phyloP scores from a whole-genome alignment of 2,113 vertebrate genomes.

The Alces alces region DNA sequence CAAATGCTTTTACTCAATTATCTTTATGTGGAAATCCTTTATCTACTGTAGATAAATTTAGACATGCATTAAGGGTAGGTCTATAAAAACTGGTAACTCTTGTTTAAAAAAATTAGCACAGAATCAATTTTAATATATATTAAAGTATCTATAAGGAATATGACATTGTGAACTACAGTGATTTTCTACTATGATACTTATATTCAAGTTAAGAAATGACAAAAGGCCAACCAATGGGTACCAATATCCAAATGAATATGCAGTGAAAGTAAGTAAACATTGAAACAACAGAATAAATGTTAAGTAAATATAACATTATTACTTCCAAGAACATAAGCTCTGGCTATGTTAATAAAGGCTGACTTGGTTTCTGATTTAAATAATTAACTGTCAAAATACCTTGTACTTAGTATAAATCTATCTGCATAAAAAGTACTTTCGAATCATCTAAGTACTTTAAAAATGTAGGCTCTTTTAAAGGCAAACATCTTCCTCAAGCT shows the following conservation, averaged over 20 bases:
- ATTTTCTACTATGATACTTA: background rate
- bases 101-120: background rate
- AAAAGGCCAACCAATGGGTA: slow-evolving; percentile 2
- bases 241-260: background rate
- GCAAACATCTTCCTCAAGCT: background rate
- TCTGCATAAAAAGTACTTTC: background rate
- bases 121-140: background rate
- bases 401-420: background rate
- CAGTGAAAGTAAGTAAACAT: background rate
- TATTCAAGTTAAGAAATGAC: background rate
- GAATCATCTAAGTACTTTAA: background rate
- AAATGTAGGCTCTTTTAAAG: background rate
- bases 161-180: background rate
- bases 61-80: background rate
- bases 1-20: background rate
- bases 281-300: background rate
- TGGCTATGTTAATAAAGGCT: background rate
- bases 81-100: background rate
- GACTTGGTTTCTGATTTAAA: background rate
- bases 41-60: background rate
- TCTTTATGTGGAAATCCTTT: background rate
- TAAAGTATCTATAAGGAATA: background rate
- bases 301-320: background rate
- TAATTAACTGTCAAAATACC: background rate
- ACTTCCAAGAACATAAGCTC: background rate